A percentile compares a stretch with the other conserved stretches of the same genome.
phyloP scores from a whole-genome alignment of 2,113 vertebrate species.

The Sander vitreus region DNA sequence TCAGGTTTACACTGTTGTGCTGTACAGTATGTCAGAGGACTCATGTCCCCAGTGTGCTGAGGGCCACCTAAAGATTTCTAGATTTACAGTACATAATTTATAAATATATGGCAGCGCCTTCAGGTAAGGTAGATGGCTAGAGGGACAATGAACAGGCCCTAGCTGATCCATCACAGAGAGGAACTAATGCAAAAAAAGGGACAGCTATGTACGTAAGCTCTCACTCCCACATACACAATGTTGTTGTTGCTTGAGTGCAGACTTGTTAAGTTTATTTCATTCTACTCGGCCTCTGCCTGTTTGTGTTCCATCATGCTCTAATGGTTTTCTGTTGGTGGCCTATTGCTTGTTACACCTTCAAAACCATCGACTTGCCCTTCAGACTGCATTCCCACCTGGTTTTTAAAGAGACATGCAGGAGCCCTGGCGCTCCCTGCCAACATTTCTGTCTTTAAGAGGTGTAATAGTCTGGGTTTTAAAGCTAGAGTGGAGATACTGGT shows the following conservation, averaged over 20 bases:
- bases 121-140: not conserved
- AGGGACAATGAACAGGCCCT: not conserved
- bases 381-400: too few relatives aligned
- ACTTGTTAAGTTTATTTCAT: not conserved
- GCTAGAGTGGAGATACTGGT: too few relatives aligned
- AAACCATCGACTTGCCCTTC: too few relatives aligned
- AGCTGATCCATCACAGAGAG: not conserved
- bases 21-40: constrained; percentile 41
- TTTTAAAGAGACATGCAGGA: too few relatives aligned
- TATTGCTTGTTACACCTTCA: not conserved
- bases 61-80: constrained; percentile 21
- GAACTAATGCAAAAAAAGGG: constrained; percentile 7
- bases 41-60: constrained; percentile 3
- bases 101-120: constrained; percentile 14
- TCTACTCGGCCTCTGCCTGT: not conserved
- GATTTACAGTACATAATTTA: constrained; percentile 46
- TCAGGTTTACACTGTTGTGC: constrained; percentile 29
- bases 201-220: not conserved
- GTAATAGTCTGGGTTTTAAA: too few relatives aligned
- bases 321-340: not conserved
- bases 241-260: not conserved
- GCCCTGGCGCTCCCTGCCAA: too few relatives aligned
- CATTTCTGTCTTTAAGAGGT: too few relatives aligned
- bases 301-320: not conserved
- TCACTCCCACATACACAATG: not conserved